Base-by-base conservation (phyloP, 2,797 vertebrate species). In the Micropoecilia bifurca region DNA sequence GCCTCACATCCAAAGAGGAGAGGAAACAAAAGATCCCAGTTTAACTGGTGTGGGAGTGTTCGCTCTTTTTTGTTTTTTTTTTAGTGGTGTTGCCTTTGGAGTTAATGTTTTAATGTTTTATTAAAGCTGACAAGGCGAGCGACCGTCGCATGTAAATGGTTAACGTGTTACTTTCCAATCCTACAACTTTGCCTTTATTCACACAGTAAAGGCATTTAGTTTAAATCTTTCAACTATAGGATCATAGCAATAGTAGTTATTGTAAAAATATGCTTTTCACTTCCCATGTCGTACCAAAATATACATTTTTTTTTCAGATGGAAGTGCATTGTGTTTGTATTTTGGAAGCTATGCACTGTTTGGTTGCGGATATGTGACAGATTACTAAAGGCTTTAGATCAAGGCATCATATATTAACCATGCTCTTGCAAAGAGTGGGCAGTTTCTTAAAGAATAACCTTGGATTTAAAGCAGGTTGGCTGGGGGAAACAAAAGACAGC, bases 51-150 rank as follows among this genome's bases (percentile, higher is more conserved):
- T 79, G 75, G 80, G 68, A 85, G 41, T 71, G 25, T 79, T 33
- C 6, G 22, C 41, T 68, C 0, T 16, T 30, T 61, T 59, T 57
- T 57, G 9, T 41, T 41, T 41, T 41, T 41, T 41, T 39, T 43
- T 66, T 71, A 33, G 57, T 0, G 9, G 30, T 75, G 33, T 78
- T 47, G 4, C 28, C 57, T 28, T 0, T 43, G 59, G 71, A 86
- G 89, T 86, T 81, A 84, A 84, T 85, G 80, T 79, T 91, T 90
- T 88, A 93, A 91, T 91, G 85, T 91, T 90, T 93, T 86, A 87
- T 90, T 85, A 66, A 89, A 81, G 55, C 77, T 77, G 75, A 81
- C 78, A 57, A 76, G 71, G 87, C 53, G 41, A 84, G 75, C 0
- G 53, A 79, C 80, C 83, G 82, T 79, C 20, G 55, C 43, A 76